Base-by-base conservation (phyloP, 2,797 vertebrate species). In the Perodicticus potto region DNA sequence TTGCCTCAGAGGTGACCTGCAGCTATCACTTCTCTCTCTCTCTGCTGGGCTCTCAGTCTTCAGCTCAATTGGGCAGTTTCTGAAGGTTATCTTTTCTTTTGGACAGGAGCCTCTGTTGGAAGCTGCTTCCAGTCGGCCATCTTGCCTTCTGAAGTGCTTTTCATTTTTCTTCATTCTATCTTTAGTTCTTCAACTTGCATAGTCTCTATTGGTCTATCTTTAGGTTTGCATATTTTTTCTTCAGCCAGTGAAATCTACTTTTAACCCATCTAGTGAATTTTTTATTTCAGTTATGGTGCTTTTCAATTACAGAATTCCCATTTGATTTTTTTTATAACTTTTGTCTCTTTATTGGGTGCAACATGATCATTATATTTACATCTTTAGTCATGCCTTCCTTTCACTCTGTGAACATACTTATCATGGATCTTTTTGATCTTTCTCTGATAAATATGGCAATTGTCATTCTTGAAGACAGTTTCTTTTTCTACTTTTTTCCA, bases 221-320 rank as follows among this genome's bases (percentile, higher is more conserved):
- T 5, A 84, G 37, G 13, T 59, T 84, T 43, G 34, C 8, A 45
- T 72, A 40, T 90, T 82, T 34, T 83, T 45, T 95, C 57, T 87
- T 73, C n/a, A 53, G n/a, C 53, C 34, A 63, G 22, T 72, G 92
- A 91, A 84, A 84, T n/a, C 7, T 32, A 88, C 57, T 65, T 7
- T 29, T 55, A 6, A 80, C 17, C 7, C 29, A 27, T 72, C 23
- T 91, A 32, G 34, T 43, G 55, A 65, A 32, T 78, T 84, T 89
- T 76, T 73, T 29, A 67, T 34, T 87, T 93, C n/a, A 2, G 9
- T 82, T 82, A 43, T 32, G 49, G n/a, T 29, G 61, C 4, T 90
- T 92, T 92, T 82, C 25, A 86, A 85, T 25, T 55, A 55, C 16
- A 83, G 53, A 93, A 65, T 57, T 94, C 91, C 25, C 34, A 72